Conservation (phyloP, 2,113 vertebrate genomes). For the Oxyura jamaicensis region DNA sequence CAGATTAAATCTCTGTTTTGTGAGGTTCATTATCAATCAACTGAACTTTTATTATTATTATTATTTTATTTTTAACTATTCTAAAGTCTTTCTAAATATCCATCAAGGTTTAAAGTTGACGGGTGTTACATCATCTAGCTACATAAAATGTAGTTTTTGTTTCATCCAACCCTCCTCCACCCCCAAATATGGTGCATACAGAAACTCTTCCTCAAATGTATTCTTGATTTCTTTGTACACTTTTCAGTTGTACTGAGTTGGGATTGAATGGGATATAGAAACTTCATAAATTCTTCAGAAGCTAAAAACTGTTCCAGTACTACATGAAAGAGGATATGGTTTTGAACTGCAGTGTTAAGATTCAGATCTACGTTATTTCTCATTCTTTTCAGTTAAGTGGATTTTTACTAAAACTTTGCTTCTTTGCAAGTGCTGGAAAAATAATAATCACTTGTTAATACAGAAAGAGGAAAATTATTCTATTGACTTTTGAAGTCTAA, state of each 20-base stretch:
- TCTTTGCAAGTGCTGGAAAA: background rate
- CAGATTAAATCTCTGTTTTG: background rate
- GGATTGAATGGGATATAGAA: background rate
- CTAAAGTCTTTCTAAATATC: background rate
- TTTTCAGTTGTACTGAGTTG: background rate
- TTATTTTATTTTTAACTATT: background rate
- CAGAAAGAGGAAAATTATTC: background rate
- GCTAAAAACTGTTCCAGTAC: background rate
- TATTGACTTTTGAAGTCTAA: conserved; percentile 18
- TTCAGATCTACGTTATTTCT: background rate
- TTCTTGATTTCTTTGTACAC: background rate
- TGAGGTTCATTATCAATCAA: background rate
- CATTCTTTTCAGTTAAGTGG: background rate
- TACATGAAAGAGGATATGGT: background rate
- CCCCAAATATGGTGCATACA: background rate
- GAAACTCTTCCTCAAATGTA: background rate
- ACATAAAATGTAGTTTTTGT: background rate
- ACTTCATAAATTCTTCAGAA: background rate
- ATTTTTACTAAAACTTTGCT: background rate
- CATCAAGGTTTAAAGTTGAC: background rate
- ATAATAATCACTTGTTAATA: conserved; percentile 3
- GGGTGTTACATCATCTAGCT: background rate
- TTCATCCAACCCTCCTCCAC: too few relatives aligned
- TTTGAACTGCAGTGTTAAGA: background rate
- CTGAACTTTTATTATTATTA: background rate